Conservation (phyloP, 2,888 invertebrate genomes). For the Drosophila paranaensis region DNA sequence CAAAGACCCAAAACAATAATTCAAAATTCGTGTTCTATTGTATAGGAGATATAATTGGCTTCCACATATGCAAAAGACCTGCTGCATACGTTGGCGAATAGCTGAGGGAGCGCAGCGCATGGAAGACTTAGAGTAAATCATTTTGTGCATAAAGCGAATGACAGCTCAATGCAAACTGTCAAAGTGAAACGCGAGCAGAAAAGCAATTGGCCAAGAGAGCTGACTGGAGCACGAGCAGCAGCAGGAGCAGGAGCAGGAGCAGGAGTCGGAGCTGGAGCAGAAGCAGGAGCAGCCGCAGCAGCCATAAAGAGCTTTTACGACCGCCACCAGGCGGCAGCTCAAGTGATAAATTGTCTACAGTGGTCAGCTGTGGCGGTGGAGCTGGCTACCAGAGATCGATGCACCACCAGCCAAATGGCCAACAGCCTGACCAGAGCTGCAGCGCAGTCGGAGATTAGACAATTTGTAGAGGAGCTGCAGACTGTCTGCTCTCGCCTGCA, state of each 20-base stretch:
- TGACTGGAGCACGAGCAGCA: slow-evolving; percentile 29
- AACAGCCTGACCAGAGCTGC: slow-evolving; percentile 9
- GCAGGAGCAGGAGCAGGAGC: slow-evolving; percentile 15
- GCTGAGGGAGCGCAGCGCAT: neutral
- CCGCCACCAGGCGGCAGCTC: slow-evolving; percentile 56
- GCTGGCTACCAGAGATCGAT: slow-evolving; percentile 69
- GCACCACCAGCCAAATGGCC: slow-evolving; percentile 25
- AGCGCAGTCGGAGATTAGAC: slow-evolving; percentile 67
- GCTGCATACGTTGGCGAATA: neutral
- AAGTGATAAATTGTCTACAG: slow-evolving; percentile 79
- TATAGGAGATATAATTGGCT: neutral
- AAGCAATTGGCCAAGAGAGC: slow-evolving; percentile 22
- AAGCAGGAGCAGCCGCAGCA: slow-evolving; percentile 57
- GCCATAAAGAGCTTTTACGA: slow-evolving; percentile 72
- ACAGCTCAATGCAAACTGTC: slow-evolving; percentile 38
- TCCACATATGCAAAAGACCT: neutral
- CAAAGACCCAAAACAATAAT: neutral
- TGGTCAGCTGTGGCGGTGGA: slow-evolving; percentile 51
- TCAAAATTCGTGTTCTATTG: neutral
- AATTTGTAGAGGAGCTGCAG: slow-evolving; percentile 68
- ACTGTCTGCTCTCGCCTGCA: slow-evolving; percentile 53
- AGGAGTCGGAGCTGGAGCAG: slow-evolving; percentile 13
- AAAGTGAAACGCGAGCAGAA: slow-evolving; percentile 12
- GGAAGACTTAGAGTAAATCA: slow-evolving; percentile 30
- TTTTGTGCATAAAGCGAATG: slow-evolving; percentile 27